Base-by-base conservation (phyloP, 2,113 vertebrate species). In the Mirounga angustirostris region DNA sequence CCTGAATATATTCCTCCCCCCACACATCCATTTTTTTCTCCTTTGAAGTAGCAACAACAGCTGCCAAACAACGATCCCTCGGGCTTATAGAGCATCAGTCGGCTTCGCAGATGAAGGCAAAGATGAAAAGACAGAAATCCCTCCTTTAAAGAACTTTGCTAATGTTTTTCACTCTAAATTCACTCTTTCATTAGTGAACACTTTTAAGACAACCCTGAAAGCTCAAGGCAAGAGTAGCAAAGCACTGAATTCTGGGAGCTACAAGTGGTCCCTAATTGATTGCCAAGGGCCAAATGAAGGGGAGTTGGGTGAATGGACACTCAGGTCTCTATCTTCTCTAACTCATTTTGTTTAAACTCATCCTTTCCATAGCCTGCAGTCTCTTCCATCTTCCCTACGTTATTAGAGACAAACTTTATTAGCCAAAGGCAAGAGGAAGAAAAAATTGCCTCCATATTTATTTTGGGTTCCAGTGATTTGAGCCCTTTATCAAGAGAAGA, bases 31-130 rank as follows among this genome's bases (percentile, higher is more conserved):
- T 88, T 92, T 79, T 81, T 81, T 54, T 69, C 50, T 83, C 86
- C 89, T 98, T 96, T 98, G 96, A 98, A 97, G 96, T 83, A 90
- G 80, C 87, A 97, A 26, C 69, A 93, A 67, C 83, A 92, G 93
- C 96, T 97, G 92, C 94, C 81, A 76, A 54, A 7, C 1, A 12
- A 96, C 56, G 50, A 78, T 92, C 90, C 97, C 86, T 94, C 46
- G 4, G 97, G 95, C 46, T 87, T 76, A 28, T 0, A 18, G n/a
- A 79, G 54, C 65, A 79, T 93, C 92, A 96, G 61, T 83, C 40
- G 18, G 79, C 69, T 85, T 95, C 92, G 28, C 80, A 94, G 95
- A 96, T 71, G 88, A 92, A 97, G 90, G 94, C 21, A 52, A 74
- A 95, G 94, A 97, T 88, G n/a, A 80, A 90, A 97, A 92, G 69